Conservation (phyloP, 2,888 invertebrate species). For the Trichogramma dendrolimi region DNA sequence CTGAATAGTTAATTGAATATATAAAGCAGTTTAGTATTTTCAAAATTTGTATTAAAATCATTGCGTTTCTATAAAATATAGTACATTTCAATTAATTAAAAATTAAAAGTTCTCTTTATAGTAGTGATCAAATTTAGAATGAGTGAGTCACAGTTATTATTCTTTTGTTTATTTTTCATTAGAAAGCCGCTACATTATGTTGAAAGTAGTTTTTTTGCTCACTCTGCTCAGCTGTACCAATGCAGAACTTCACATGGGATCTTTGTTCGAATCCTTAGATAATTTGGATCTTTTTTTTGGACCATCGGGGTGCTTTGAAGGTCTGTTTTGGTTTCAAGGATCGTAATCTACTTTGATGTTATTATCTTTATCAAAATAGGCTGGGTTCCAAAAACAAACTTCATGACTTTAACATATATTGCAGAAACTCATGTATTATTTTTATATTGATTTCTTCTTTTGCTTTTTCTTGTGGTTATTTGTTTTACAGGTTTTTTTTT, state of each 20-base stretch:
- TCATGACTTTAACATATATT: not conserved
- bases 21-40: no score
- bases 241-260: constrained; percentile 35
- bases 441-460: not conserved
- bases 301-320: constrained; percentile 49
- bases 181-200: constrained; percentile 31
- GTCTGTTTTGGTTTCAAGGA: constrained; percentile 42
- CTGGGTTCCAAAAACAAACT: not conserved
- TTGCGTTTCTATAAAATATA: no score
- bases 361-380: constrained; percentile 9
- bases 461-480: no score
- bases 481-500: no score
- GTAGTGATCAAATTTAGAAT: constrained; percentile 4
- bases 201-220: constrained; percentile 34
- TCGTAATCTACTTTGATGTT: constrained; percentile 23
- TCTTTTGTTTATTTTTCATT: constrained; percentile 36
- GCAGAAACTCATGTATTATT: not conserved
- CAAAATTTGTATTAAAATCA: no score
- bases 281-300: constrained; percentile 46
- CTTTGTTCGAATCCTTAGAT: constrained; percentile 37
- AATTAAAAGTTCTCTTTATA: no score
- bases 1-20: not conserved
- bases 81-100: no score
- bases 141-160: constrained; percentile 21
- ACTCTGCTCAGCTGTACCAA: constrained; percentile 33